These are phyloP conservation scores for Atrichornis clamosus DNA, from an alignment of 2,113 vertebrate species.

Conservation along the genomic window DNA sequence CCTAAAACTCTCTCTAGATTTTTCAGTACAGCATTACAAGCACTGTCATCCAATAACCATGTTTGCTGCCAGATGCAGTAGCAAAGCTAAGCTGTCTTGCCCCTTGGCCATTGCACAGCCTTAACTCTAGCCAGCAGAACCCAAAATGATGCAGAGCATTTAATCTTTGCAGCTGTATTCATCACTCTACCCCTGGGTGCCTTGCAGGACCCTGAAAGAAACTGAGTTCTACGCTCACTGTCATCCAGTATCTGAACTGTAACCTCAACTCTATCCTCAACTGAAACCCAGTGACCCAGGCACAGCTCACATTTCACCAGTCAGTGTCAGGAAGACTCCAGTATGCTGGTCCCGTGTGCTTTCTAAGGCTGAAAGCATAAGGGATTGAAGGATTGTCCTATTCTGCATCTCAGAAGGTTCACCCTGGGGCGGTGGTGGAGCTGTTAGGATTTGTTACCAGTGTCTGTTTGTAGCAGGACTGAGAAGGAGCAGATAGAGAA, in stretches of 20 bases:
- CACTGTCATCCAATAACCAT: not conserved
- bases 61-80: not conserved
- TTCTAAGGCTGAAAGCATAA: not conserved
- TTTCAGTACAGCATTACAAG: not conserved
- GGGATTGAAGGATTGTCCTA: not conserved
- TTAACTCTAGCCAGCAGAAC: not conserved
- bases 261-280: not conserved
- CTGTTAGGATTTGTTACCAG: not conserved
- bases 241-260: not conserved
- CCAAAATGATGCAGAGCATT: not conserved
- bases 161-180: not conserved
- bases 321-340: not conserved
- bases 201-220: not conserved
- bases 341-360: not conserved
- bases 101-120: not conserved
- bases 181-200: not conserved
- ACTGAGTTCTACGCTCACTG: accelerated
- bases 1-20: not conserved
- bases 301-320: not conserved
- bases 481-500: not conserved
- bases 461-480: not conserved
- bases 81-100: not conserved
- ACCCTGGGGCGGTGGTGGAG: not conserved
- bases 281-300: not conserved
- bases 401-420: not conserved